These are phyloP conservation scores for Rhagophthalmus giganteus DNA, from an alignment of 2,888 invertebrate species.

Conservation along the genomic window DNA sequence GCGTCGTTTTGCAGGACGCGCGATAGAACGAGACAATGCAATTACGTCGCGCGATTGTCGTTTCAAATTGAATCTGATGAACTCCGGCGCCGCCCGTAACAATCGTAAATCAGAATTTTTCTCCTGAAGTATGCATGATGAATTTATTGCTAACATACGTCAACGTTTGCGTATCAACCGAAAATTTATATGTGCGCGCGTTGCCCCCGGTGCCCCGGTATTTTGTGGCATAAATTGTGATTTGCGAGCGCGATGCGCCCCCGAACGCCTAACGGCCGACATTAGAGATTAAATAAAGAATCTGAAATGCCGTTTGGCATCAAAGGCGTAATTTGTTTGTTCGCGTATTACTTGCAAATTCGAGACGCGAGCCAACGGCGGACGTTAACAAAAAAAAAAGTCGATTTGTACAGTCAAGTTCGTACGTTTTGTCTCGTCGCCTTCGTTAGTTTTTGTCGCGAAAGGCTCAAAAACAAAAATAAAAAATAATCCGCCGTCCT, in stretches of 20 bases:
- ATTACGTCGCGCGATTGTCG: slow-evolving; percentile 21
- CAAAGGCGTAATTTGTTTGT: slow-evolving; percentile 1
- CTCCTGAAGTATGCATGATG: slow-evolving; percentile 34
- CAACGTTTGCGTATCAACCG: slow-evolving; percentile 33
- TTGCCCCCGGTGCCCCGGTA: slow-evolving; percentile 15
- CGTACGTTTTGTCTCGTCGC: too few species aligned
- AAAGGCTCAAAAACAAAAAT: too few species aligned
- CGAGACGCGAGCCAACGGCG: too few species aligned
- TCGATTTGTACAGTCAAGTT: too few species aligned
- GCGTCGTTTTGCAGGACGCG: slow-evolving; percentile 17
- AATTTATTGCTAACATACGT: slow-evolving; percentile 36
- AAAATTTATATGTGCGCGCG: slow-evolving; percentile 30
- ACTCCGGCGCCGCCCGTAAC: slow-evolving; percentile 28
- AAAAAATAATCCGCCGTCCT: too few species aligned
- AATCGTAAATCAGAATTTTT: slow-evolving; percentile 36
- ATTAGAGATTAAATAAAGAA: slow-evolving; percentile 6
- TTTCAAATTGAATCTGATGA: slow-evolving; percentile 25
- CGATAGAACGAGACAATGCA: slow-evolving; percentile 22
- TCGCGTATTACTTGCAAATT: too few species aligned
- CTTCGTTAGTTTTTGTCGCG: too few species aligned
- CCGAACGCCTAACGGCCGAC: slow-evolving; percentile 14
- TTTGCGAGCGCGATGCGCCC: slow-evolving; percentile 15
- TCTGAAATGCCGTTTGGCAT: slow-evolving; percentile 11
- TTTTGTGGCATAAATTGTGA: slow-evolving; percentile 25
- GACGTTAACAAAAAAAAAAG: too few species aligned